Percentiles rank a stretch among this genome's conserved stretches.
Conservation (phyloP, 1,140 invertebrate genomes). For the Babylonia areolata region DNA sequence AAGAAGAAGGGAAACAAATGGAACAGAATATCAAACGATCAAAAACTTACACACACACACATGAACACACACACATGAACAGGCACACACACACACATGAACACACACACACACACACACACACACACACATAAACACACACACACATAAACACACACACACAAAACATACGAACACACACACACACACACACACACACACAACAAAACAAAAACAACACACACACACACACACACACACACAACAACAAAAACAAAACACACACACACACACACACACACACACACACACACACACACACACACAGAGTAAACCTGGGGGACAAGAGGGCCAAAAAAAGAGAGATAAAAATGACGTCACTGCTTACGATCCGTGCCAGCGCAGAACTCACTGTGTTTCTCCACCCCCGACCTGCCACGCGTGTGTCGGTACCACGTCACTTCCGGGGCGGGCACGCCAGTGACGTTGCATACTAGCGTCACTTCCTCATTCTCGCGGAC, state of each 20-base stretch:
- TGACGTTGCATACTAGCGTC: conserved; percentile 71
- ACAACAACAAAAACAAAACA: no score
- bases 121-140: neutral
- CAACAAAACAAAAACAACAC: no score
- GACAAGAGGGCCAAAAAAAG: neutral
- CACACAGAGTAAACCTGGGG: neutral
- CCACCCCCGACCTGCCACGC: conserved; percentile 33
- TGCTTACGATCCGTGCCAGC: conserved; percentile 39
- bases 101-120: no score
- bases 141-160: neutral
- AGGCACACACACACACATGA: no score
- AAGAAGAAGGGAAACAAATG: no score
- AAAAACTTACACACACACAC: no score
- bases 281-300: neutral
- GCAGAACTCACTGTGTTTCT: conserved; percentile 55
- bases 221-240: no score
- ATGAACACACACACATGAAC: no score
- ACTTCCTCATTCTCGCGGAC: conserved; percentile 70
- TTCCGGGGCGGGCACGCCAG: conserved; percentile 69
- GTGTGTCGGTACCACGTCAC: conserved; percentile 70
- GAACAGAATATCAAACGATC: no score
- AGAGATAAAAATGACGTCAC: neutral
- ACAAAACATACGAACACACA: no score
- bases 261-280: neutral
- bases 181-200: no score